Percentiles rank a stretch among this genome's conserved stretches.
Conservation (phyloP, 2,113 vertebrate genomes). For the Crotophaga sulcirostris region DNA sequence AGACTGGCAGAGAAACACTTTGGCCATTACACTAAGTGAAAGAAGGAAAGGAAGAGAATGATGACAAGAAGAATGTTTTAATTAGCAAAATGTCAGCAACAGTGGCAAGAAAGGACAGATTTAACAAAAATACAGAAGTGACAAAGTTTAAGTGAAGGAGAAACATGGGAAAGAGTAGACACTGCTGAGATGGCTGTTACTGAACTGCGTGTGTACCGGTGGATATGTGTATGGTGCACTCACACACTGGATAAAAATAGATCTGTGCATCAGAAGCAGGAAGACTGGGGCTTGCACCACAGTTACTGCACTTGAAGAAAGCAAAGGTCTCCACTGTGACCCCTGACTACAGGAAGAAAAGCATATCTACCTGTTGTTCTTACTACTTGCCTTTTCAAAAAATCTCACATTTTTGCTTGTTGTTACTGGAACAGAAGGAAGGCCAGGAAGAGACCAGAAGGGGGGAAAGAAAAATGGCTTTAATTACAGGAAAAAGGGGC, state of each 20-base stretch:
- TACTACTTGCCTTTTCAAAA: neutral
- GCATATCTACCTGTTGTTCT: conserved; percentile 11
- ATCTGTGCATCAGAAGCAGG: neutral
- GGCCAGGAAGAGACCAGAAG: conserved; percentile 53
- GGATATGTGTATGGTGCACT: neutral
- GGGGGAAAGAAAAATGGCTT: conserved; percentile 45
- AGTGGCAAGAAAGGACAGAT: neutral
- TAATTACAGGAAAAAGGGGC: conserved; percentile 58
- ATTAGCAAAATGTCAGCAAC: neutral
- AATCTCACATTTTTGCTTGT: neutral
- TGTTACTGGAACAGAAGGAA: neutral
- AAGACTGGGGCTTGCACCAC: neutral
- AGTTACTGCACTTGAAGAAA: neutral
- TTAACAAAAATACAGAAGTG: neutral
- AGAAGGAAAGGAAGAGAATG: neutral
- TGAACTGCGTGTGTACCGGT: neutral
- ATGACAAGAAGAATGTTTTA: neutral
- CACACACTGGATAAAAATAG: neutral
- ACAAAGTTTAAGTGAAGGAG: neutral
- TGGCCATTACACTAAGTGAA: neutral
- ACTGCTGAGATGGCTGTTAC: neutral
- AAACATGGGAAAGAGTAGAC: neutral
- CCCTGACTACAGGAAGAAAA: neutral
- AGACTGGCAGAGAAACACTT: neutral
- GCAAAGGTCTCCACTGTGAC: neutral